These are phyloP conservation scores for Pycnonotus jocosus DNA, from an alignment of 2,113 vertebrate genomes.

Conservation along the genomic window DNA sequence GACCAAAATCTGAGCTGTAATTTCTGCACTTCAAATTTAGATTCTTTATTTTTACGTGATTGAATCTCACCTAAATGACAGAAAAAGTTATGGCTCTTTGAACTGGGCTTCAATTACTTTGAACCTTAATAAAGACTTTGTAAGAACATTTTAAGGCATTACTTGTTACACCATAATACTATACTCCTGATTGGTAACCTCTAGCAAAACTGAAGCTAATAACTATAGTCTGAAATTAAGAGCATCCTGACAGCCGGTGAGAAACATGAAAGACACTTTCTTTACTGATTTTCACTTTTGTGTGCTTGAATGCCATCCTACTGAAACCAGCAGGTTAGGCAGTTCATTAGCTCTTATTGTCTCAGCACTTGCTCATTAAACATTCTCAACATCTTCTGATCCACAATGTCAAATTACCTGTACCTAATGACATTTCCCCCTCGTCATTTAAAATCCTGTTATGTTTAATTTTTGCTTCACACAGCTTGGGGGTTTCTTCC, in stretches of 20 bases:
- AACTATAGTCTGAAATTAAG: conserved; percentile 33
- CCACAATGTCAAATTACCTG: neutral
- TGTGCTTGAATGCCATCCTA: neutral
- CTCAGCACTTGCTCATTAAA: neutral
- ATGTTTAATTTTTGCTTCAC: neutral
- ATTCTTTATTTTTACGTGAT: neutral
- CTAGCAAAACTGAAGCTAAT: neutral
- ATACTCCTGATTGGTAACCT: neutral
- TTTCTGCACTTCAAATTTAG: neutral
- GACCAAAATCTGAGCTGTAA: neutral
- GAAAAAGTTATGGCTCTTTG: neutral
- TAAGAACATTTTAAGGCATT: conserved; percentile 5
- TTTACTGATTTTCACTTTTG: neutral
- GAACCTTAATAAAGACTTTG: conserved; percentile 45
- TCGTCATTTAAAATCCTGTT: neutral
- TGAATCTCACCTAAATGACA: neutral
- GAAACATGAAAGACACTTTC: neutral
- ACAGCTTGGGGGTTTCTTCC: neutral
- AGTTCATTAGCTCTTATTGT: neutral
- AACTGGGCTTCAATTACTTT: conserved; percentile 21
- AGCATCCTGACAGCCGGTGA: neutral
- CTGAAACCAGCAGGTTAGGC: neutral
- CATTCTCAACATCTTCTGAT: neutral
- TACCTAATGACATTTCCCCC: neutral
- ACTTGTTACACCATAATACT: conserved; percentile 9